Conservation (phyloP, 2,113 vertebrate species). For the Ariopsis seemanni region DNA sequence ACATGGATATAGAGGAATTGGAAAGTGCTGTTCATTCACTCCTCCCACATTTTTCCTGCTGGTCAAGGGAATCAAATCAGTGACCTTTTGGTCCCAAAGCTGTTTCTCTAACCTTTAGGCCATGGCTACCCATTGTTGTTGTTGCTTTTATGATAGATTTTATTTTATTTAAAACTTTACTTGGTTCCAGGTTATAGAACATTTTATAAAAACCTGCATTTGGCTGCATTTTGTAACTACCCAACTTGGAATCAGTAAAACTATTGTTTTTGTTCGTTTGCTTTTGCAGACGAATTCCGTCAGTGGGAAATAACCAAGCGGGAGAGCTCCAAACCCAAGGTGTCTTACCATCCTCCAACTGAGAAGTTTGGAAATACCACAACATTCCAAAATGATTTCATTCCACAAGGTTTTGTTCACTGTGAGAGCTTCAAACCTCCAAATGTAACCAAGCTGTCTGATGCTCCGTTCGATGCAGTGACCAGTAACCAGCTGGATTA, state of each 20-base stretch:
- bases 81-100: too few species aligned
- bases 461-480: slow-evolving; percentile 65
- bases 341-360: slow-evolving; percentile 67
- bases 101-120: too few species aligned
- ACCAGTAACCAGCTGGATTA: slow-evolving; percentile 76
- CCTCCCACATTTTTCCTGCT: too few species aligned
- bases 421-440: slow-evolving; percentile 74
- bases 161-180: not conserved
- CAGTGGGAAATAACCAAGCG: slow-evolving; percentile 71
- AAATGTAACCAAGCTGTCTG: slow-evolving; percentile 45
- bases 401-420: slow-evolving; percentile 61
- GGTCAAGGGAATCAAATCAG: too few species aligned
- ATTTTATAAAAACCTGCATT: not conserved
- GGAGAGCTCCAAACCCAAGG: slow-evolving; percentile 68
- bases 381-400: slow-evolving; percentile 80
- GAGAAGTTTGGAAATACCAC: slow-evolving; percentile 79
- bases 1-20: too few species aligned
- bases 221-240: not conserved
- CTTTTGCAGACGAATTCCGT: slow-evolving; percentile 75
- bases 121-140: too few species aligned
- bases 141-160: not conserved
- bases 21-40: too few species aligned
- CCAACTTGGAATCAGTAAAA: not conserved
- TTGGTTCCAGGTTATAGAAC: not conserved
- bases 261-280: slow-evolving; percentile 16